These are phyloP conservation scores for Upupa epops DNA, from an alignment of 2,113 vertebrate species.

Conservation along the genomic window DNA sequence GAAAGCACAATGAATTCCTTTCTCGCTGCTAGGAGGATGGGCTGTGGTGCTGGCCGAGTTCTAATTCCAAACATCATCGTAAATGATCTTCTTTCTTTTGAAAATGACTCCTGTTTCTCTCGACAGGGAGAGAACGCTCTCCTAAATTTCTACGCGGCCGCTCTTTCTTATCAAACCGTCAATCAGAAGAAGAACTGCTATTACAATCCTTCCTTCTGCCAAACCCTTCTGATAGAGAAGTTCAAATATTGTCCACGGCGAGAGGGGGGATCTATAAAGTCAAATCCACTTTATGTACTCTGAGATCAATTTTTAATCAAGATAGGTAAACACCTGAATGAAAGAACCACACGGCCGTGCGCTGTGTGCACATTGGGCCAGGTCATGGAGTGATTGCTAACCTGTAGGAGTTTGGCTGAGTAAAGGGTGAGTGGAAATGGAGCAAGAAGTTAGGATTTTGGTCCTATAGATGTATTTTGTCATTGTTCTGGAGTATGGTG, in stretches of 20 bases:
- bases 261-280: background rate
- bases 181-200: constrained; percentile 45
- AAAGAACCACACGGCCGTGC: background rate
- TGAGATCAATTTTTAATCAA: constrained; percentile 59
- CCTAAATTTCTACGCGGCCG: constrained; percentile 34
- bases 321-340: constrained; percentile 18
- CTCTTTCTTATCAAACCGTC: constrained; percentile 59
- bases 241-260: constrained; percentile 27
- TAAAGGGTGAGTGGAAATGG: background rate
- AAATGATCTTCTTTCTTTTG: constrained; percentile 70
- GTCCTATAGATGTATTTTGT: background rate
- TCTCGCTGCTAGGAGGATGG: constrained; percentile 43
- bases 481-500: background rate
- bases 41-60: constrained; percentile 63
- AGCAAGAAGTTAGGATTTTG: background rate
- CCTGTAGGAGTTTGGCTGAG: background rate
- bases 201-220: constrained; percentile 41
- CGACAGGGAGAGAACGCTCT: constrained; percentile 50
- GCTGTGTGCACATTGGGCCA: background rate
- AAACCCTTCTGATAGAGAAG: constrained; percentile 5
- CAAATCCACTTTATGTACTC: background rate
- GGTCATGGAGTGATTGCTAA: background rate
- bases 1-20: constrained; percentile 73
- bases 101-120: constrained; percentile 70
- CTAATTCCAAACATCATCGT: constrained; percentile 70